Base-by-base conservation (phyloP, 2,888 invertebrate species). In the Eupithecia centaureata region DNA sequence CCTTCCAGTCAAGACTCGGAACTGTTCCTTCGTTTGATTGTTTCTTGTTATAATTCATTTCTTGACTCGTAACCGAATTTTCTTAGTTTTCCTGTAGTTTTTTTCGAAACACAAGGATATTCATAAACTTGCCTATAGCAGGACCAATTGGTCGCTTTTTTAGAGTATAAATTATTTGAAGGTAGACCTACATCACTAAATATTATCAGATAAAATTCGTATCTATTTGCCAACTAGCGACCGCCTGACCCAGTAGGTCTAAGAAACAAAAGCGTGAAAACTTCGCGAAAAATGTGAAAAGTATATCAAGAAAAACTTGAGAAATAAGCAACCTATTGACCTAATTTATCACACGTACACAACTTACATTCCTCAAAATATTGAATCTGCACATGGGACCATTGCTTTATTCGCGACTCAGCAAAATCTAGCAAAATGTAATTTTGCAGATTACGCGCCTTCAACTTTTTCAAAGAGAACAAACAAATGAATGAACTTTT, bases 361-460 rank as follows among this genome's bases (percentile, higher is more conserved):
- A 27, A 68, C 68, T 68, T 61, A 65, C 68, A 65, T 65, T 54
- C 13, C 42, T 61, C n/a, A 5, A 51, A 15, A 32, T 1, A 52
- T 32, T 10, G n/a, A 51, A 59, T 65, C 52, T 65, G 27, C 61
- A 62, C 54, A 59, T 61, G 27, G 13, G 12, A 47, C 35, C 47
- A 30, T 18, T 18, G 18, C 22, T 8, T 68, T 63, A 63, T 64
- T 61, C 52, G 56, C 63, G 54, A 59, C 62, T 38, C 65, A 60
- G 63, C 62, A 69, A 25, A 68, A 59, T 65, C 47, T 18, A 57
- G 15, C 15, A 13, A 13, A 52, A 47, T 8, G 18, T 47, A 56
- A 54, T 59, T 61, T 62, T 58, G 38, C 51, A 67, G 27, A 59
- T 62, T 63, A 27, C 61, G 59, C 64, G 64, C 64, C 32, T 57